Percentiles rank a stretch among this genome's conserved stretches.
These are phyloP conservation scores for Bufotes viridis DNA, from an alignment of 2,797 vertebrate species.

Conservation along the genomic window DNA sequence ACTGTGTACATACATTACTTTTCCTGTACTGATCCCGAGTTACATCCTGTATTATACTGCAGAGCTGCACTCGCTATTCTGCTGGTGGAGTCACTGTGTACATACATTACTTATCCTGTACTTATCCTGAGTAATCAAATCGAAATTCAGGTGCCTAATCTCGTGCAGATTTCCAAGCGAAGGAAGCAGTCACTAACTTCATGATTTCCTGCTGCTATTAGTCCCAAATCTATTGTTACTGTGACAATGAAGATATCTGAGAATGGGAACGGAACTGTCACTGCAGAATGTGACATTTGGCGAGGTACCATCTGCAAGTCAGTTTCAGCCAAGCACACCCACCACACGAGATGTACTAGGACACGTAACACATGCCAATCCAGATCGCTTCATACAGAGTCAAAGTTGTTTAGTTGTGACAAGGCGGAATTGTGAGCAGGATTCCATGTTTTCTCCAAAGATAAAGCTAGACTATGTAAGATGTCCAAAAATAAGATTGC, in stretches of 20 bases:
- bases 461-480: background rate
- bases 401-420: slow-evolving; percentile 2
- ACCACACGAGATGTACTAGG: slow-evolving; percentile 30
- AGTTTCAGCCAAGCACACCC: slow-evolving; percentile 51
- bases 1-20: no score
- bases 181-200: background rate
- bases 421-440: background rate
- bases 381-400: slow-evolving; percentile 2
- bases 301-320: slow-evolving; percentile 49
- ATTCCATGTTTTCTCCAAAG: background rate
- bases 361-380: slow-evolving; percentile 6
- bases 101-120: no score
- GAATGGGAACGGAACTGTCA: background rate
- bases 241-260: slow-evolving; percentile 26
- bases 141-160: background rate
- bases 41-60: no score
- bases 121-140: no score
- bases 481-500: background rate
- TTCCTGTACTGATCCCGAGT: no score
- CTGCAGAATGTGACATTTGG: slow-evolving; percentile 42
- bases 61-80: no score
- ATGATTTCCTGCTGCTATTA: no score
- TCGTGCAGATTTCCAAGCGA: background rate
- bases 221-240: background rate
- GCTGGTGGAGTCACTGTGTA: no score